Evolutionary conservation across 1,140 invertebrate species (phyloP), one percentile per base, ranked within the genome.

Genomic region (Drosophila bipectinata): DNA sequence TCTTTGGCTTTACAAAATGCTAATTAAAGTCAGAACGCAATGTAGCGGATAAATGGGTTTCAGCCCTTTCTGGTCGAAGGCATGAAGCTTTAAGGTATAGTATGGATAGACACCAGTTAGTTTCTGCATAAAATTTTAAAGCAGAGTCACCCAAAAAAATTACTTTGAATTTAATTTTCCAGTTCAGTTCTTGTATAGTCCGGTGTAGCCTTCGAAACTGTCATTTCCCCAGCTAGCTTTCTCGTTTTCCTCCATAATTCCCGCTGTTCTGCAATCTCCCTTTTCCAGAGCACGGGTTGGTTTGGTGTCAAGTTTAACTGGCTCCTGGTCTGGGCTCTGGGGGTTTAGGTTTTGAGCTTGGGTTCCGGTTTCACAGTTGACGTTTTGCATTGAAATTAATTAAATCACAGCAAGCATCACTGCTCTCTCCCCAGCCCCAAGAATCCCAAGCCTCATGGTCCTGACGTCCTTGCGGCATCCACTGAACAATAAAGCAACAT

Each of bases 351-450:
- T 69, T 77, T 67, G 73, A 80, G 64, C 60, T 78, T 56, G 72
- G 82, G 79, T 83, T 87, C 83, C 76, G 83, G 83, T 90, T 90
- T 82, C 75, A 71, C 72, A 90, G 87, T 85, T 89, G 85, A 84
- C 75, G 85, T 90, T 90, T 82, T 90, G 85, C 85, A 82, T 90
- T 82, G 81, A 90, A 90, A 85, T 85, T 90, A 90, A 90, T 90
- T 90, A 90, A 90, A 90, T 90, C 85, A 85, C 85, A 82, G 85
- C 69, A 72, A 85, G 66, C 77, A 71, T 37, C 34, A 37, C 63
- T 63, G 76, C 39, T 67, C 52, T 61, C 74, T 24, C 14, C 54
- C 12, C 21, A 8, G 32, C 34, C 45, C 14, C 41, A 21, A 12
- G 10, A 12, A 41, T 18, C 14, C 54, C 12, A 18, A 8, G 39